Percentiles rank a stretch among this genome's conserved stretches.
These are phyloP conservation scores for Loxodonta africana DNA, from an alignment of 2,113 vertebrate species.

Conservation along the genomic window DNA sequence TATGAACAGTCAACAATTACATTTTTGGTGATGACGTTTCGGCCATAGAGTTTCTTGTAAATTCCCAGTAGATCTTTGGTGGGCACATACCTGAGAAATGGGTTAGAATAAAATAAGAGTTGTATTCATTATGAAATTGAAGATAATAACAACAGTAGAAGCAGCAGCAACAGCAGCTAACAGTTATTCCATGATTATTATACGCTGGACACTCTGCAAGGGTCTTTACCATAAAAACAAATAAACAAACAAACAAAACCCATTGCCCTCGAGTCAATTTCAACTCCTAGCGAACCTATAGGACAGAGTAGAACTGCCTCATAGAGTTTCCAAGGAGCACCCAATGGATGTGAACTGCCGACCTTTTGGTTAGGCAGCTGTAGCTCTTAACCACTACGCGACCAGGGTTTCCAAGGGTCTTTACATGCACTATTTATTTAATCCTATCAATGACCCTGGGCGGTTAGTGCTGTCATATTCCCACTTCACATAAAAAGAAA, in stretches of 20 bases:
- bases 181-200: background rate
- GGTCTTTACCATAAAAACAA: background rate
- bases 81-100: slow-evolving; percentile 88
- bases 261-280: too few relatives aligned
- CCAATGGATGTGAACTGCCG: too few relatives aligned
- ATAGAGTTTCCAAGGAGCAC: too few relatives aligned
- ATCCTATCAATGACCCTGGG: too few relatives aligned
- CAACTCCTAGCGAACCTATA: too few relatives aligned
- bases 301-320: too few relatives aligned
- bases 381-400: too few relatives aligned
- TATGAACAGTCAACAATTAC: slow-evolving; percentile 88
- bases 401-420: background rate
- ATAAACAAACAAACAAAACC: too few relatives aligned
- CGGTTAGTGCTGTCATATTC: background rate
- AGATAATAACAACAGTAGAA: background rate
- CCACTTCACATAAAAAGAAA: background rate
- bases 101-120: background rate
- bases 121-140: background rate
- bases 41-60: slow-evolving; percentile 88
- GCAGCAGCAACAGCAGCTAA: too few relatives aligned
- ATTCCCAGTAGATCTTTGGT: slow-evolving; percentile 89
- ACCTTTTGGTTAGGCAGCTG: too few relatives aligned
- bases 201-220: background rate
- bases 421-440: too few relatives aligned
- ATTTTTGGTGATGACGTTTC: slow-evolving; percentile 84